Evolutionary conservation across 2,888 invertebrate genomes (phyloP).

Genomic region (Coronaproctus castanopsis): DNA sequence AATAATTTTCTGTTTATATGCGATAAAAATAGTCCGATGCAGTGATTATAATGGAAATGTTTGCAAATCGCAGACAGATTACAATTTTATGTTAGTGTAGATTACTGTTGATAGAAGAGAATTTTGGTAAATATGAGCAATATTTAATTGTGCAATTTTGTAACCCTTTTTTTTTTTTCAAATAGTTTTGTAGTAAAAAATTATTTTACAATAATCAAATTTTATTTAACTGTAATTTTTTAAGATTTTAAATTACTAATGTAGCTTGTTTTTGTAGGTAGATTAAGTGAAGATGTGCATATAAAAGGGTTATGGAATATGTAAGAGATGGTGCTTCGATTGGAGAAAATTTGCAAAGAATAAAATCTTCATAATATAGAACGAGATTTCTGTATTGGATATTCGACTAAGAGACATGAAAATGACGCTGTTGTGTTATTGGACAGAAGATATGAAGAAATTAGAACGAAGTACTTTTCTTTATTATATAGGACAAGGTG

Average conservation of each 20-base stretch:
- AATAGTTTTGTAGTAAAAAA: not conserved
- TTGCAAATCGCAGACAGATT: too few species aligned
- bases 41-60: too few species aligned
- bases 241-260: not conserved
- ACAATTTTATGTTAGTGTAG: too few species aligned
- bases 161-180: not conserved
- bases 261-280: not conserved
- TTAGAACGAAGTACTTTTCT: too few species aligned
- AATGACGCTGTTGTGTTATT: too few species aligned
- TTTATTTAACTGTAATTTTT: not conserved
- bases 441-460: too few species aligned
- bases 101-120: not conserved
- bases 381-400: not conserved
- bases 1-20: too few species aligned
- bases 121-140: not conserved
- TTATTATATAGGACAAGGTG: too few species aligned
- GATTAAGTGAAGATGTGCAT: too few species aligned
- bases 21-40: too few species aligned
- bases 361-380: not conserved
- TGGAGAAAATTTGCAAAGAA: not conserved
- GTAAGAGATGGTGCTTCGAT: not conserved
- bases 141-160: not conserved
- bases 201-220: not conserved
- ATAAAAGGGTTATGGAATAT: not conserved
- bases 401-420: not conserved